Conservation (phyloP, 2,113 vertebrate genomes). For the Saguinus imperator region DNA sequence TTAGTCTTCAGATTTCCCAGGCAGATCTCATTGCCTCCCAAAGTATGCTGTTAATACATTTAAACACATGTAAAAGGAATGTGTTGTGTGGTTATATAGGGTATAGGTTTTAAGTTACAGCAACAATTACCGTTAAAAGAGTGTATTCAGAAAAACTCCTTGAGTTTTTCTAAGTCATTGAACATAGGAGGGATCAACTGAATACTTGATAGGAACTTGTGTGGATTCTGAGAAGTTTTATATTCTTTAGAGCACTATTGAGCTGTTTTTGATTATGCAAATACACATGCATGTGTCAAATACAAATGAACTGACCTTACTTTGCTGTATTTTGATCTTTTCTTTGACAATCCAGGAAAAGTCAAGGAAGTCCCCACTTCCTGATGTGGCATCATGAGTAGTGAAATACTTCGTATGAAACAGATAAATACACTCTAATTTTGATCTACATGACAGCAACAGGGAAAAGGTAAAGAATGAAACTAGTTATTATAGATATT, state of each 20-base stretch:
- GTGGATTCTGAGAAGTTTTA: background rate
- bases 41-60: background rate
- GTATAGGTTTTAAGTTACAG: background rate
- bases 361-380: background rate
- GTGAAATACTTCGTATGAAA: background rate
- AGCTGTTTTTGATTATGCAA: background rate
- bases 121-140: background rate
- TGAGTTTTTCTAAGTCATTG: background rate
- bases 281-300: background rate
- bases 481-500: background rate
- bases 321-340: background rate
- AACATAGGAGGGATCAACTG: rapidly evolving
- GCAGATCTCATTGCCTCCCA: background rate
- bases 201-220: background rate
- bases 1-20: background rate
- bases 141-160: background rate
- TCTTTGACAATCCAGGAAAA: background rate
- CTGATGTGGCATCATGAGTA: background rate
- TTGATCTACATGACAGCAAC: background rate
- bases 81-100: background rate
- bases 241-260: background rate
- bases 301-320: background rate
- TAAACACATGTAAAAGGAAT: background rate
- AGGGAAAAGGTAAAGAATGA: background rate
- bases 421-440: background rate